phyloP scores from a whole-genome alignment of 2,888 invertebrate genomes.

The Busseola fusca region DNA sequence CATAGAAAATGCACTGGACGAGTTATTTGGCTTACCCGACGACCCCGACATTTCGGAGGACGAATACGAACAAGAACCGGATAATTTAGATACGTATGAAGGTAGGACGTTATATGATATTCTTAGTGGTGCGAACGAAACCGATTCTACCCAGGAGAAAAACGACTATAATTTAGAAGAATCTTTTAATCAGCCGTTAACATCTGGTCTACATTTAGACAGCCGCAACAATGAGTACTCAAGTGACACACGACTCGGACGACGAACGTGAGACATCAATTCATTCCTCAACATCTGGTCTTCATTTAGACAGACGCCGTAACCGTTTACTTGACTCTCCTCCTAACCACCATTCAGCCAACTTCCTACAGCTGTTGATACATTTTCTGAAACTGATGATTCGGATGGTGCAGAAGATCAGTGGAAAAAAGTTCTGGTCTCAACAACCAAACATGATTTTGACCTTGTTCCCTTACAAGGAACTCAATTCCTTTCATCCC shows the following conservation, averaged over 20 bases:
- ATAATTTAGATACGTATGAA: conserved; percentile 28
- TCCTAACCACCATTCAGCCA: conserved; percentile 10
- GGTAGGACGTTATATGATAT: conserved; percentile 28
- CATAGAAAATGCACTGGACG: conserved; percentile 30
- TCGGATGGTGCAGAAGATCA: conserved; percentile 30
- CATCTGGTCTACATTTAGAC: conserved; percentile 32
- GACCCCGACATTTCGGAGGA: conserved; percentile 32
- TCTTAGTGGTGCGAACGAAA: conserved; percentile 25
- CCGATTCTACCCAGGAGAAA: conserved; percentile 26
- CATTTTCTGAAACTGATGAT: conserved; percentile 36
- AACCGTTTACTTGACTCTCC: conserved; percentile 27
- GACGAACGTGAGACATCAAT: conserved; percentile 26
- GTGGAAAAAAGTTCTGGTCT: conserved; percentile 32
- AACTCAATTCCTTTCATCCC: conserved; percentile 22
- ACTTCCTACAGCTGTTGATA: conserved; percentile 12
- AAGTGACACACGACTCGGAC: conserved; percentile 26
- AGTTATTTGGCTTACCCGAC: conserved; percentile 33
- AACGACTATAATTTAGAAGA: conserved; percentile 28
- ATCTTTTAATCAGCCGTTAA: conserved; percentile 30
- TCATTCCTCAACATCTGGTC: conserved; percentile 26
- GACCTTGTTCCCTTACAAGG: conserved; percentile 21
- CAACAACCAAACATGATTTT: conserved; percentile 26
- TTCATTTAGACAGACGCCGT: conserved; percentile 31
- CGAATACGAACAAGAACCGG: conserved; percentile 32
- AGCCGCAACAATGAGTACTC: conserved; percentile 25